phyloP scores from a whole-genome alignment of 2,888 invertebrate species.

The Prosapia bicincta region DNA sequence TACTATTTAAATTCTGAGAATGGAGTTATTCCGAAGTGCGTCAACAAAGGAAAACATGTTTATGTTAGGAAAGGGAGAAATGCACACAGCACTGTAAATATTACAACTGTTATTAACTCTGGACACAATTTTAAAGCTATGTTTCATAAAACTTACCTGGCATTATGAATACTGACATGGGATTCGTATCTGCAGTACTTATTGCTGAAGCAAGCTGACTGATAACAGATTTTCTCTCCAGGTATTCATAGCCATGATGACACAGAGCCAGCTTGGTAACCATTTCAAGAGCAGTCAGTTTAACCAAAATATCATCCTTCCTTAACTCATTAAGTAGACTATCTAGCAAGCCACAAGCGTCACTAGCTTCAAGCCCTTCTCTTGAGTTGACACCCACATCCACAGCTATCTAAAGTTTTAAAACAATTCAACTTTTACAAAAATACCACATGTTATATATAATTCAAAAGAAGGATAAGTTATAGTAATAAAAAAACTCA shows the following conservation, averaged over 20 bases:
- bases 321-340: constrained; percentile 64
- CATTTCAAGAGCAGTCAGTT: constrained; percentile 76
- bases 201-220: constrained; percentile 60
- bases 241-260: constrained; percentile 68
- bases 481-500: too few species aligned
- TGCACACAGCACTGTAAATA: too few species aligned
- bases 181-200: constrained; percentile 54
- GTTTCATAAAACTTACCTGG: constrained; percentile 54
- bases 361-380: constrained; percentile 56
- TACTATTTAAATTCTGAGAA: too few species aligned
- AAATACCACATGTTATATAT: too few species aligned
- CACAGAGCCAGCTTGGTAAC: constrained; percentile 66
- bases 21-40: too few species aligned
- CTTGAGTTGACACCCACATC: constrained; percentile 60
- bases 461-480: too few species aligned
- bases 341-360: constrained; percentile 60
- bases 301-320: constrained; percentile 69
- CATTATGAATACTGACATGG: constrained; percentile 60
- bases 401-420: constrained; percentile 54
- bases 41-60: too few species aligned
- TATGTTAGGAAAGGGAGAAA: too few species aligned
- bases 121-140: not conserved
- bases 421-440: too few species aligned
- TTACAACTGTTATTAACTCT: too few species aligned
- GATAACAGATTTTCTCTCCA: constrained; percentile 65